Percentiles rank a stretch among this genome's conserved stretches.
These are phyloP conservation scores for Athene noctua DNA, from an alignment of 2,113 vertebrate genomes.

Conservation along the genomic window DNA sequence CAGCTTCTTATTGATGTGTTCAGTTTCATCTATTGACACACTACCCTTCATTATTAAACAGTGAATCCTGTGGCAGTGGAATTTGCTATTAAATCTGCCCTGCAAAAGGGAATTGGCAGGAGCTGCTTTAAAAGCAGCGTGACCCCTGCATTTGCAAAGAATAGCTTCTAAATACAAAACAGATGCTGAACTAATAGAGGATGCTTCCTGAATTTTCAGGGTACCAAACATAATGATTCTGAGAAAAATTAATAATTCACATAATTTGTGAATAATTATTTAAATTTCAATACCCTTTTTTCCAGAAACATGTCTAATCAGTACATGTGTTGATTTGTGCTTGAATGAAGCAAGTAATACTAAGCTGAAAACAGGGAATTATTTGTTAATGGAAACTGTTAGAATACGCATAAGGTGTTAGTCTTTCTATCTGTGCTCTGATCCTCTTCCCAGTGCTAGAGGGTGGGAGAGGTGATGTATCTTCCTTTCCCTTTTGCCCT, in stretches of 20 bases:
- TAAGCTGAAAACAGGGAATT: neutral
- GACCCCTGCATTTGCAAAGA: neutral
- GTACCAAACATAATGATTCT: neutral
- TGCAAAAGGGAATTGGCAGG: conserved; percentile 23
- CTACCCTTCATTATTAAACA: conserved; percentile 40
- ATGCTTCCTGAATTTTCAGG: neutral
- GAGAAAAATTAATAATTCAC: neutral
- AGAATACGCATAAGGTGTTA: neutral
- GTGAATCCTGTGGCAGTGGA: conserved; percentile 43
- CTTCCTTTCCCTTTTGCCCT: neutral
- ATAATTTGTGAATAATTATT: neutral
- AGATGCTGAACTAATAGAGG: conserved; percentile 10
- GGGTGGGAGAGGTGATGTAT: neutral
- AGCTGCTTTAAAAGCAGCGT: conserved; percentile 11
- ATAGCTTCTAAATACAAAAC: conserved; percentile 39
- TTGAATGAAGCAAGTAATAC: neutral
- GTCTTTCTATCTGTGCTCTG: neutral
- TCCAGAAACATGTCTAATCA: neutral
- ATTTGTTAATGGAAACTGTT: neutral
- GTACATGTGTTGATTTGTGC: neutral
- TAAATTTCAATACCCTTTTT: neutral
- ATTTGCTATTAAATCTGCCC: conserved; percentile 46
- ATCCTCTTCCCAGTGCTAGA: neutral
- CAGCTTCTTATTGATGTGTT: conserved; percentile 60
- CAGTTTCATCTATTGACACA: conserved; percentile 48